These are phyloP conservation scores for Raja brachyura DNA, from an alignment of 2,113 vertebrate genomes.

Conservation along the genomic window DNA sequence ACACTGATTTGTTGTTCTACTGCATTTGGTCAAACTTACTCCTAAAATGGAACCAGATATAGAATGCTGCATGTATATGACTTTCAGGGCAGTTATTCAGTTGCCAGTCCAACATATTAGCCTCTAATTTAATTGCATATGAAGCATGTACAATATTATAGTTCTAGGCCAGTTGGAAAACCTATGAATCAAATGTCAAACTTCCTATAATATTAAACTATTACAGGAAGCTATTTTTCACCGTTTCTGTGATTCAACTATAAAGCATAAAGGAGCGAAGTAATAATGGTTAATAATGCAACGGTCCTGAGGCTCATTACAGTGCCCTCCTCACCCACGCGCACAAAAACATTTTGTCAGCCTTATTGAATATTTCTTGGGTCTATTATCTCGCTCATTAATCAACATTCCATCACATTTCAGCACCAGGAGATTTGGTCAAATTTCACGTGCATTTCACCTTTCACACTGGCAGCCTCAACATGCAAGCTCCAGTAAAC, in stretches of 20 bases:
- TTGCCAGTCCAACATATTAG: too few species aligned
- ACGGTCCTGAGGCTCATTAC: background rate
- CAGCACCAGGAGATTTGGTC: background rate
- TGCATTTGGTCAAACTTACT: background rate
- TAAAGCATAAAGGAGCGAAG: background rate
- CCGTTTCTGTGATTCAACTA: background rate
- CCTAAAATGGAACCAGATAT: background rate
- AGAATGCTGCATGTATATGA: background rate
- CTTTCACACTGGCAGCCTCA: slow-evolving; percentile 17
- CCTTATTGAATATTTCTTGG: background rate
- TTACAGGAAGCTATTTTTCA: background rate
- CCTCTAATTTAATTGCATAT: background rate
- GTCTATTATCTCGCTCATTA: slow-evolving; percentile 28
- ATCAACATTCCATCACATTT: slow-evolving; percentile 31
- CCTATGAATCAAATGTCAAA: background rate
- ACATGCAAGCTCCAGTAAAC: background rate
- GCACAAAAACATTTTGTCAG: slow-evolving; percentile 1
- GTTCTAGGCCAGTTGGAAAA: background rate
- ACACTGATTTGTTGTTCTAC: background rate
- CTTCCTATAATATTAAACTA: background rate
- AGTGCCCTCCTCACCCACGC: background rate
- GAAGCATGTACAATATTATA: background rate
- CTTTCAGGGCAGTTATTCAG: background rate
- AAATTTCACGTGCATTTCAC: background rate
- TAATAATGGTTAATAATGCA: background rate